A percentile compares a stretch with the other conserved stretches of the same genome.
Conservation (phyloP, 2,888 invertebrate species). For the Macrosiphum euphorbiae region DNA sequence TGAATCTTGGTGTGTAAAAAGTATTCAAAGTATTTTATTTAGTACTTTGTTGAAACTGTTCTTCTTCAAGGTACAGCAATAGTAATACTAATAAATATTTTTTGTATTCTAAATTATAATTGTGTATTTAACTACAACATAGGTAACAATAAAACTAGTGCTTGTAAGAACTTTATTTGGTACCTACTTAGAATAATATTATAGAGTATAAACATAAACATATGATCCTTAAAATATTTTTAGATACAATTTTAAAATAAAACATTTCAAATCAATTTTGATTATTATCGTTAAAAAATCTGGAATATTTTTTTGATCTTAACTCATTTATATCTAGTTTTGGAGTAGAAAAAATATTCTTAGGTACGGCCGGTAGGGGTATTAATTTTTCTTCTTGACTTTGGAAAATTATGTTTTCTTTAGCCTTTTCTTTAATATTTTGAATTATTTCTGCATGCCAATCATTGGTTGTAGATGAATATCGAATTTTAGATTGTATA, state of each 20-base stretch:
- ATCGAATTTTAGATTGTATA: not conserved
- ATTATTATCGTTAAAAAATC: not conserved
- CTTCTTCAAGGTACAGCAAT: too few species aligned
- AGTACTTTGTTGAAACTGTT: not conserved
- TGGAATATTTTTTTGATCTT: not conserved
- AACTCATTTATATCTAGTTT: not conserved
- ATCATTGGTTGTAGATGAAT: too few species aligned
- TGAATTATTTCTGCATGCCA: too few species aligned
- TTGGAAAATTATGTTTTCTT: too few species aligned
- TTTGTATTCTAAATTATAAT: not conserved
- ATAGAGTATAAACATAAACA: too few species aligned
- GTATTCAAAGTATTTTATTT: conserved; percentile 16
- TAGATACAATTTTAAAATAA: not conserved
- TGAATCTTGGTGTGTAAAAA: not conserved
- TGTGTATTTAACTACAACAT: not conserved
- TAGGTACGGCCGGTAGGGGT: not conserved
- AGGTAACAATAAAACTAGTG: not conserved
- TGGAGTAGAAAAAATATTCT: not conserved
- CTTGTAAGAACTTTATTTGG: too few species aligned
- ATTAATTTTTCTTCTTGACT: not conserved
- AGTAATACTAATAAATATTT: not conserved
- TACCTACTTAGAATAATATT: too few species aligned
- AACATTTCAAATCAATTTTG: too few species aligned
- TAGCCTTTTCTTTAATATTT: too few species aligned
- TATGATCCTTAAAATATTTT: not conserved